phyloP scores from a whole-genome alignment of 2,113 vertebrate genomes.

The Mesoclemmys tuberculata region DNA sequence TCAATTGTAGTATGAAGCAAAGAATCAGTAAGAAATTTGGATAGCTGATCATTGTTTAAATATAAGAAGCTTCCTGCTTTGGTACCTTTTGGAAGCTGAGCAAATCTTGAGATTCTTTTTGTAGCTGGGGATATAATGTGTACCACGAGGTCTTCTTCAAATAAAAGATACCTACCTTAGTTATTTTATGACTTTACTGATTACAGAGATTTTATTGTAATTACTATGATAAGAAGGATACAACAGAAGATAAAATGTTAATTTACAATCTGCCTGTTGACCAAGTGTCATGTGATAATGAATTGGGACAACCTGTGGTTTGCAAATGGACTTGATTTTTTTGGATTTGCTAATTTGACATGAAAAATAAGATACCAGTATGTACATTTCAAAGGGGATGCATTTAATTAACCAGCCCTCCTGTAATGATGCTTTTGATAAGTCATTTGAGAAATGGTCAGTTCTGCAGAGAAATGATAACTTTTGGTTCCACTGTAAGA shows the following conservation, averaged over 20 bases:
- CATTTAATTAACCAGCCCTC: neutral
- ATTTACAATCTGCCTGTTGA: conserved; percentile 74
- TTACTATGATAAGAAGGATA: conserved; percentile 55
- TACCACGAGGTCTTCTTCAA: conserved; percentile 64
- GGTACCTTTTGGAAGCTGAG: conserved; percentile 6
- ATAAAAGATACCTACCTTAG: conserved; percentile 68
- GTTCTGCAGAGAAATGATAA: neutral
- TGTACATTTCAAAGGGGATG: neutral
- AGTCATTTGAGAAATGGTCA: neutral
- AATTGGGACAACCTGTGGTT: conserved; percentile 51
- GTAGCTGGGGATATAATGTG: conserved; percentile 55
- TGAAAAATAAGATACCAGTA: conserved; percentile 26
- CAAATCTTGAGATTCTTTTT: neutral
- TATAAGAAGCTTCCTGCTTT: neutral
- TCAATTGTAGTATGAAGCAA: neutral
- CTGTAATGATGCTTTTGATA: neutral
- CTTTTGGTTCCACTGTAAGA: neutral
- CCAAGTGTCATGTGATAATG: conserved; percentile 65
- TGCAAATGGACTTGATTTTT: conserved; percentile 52
- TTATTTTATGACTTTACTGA: conserved; percentile 70
- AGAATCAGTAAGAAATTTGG: neutral
- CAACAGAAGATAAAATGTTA: conserved; percentile 68
- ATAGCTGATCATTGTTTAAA: neutral
- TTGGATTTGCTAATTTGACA: conserved; percentile 33
- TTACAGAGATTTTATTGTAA: conserved; percentile 72